A percentile compares a stretch with the other conserved stretches of the same genome.
Evolutionary conservation across 2,888 invertebrate genomes (phyloP).

Genomic region (Hypselothyrea guttata): DNA sequence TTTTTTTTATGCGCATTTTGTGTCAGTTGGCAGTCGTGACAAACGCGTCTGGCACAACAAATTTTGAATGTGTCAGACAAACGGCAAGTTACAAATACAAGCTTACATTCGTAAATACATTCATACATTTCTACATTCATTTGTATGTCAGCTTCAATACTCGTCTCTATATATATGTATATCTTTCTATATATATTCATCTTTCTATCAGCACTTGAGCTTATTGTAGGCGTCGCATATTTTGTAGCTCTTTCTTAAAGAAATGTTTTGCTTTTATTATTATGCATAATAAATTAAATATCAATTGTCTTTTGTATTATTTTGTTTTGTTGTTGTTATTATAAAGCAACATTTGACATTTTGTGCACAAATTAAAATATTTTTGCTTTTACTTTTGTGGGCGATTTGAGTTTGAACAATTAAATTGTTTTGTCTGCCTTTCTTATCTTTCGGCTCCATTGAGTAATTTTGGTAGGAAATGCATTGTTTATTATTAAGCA

Average conservation of each 20-base stretch:
- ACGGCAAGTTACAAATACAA: slow-evolving; percentile 8
- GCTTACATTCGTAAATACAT: slow-evolving; percentile 7
- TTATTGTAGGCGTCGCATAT: slow-evolving; percentile 32
- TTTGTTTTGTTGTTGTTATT: too few species aligned
- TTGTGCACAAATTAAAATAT: slow-evolving; percentile 22
- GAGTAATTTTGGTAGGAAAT: too few species aligned
- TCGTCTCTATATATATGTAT: slow-evolving; percentile 24
- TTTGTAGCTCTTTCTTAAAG: slow-evolving; percentile 23
- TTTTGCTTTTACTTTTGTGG: slow-evolving; percentile 9
- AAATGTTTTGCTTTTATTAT: slow-evolving; percentile 35
- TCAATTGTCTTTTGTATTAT: slow-evolving; percentile 47
- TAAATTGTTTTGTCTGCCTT: too few species aligned
- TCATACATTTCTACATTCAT: too few species aligned
- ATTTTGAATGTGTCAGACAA: slow-evolving; percentile 33
- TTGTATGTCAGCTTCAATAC: slow-evolving; percentile 11
- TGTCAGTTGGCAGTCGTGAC: slow-evolving; percentile 56
- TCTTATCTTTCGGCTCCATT: too few species aligned
- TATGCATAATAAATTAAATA: slow-evolving; percentile 39
- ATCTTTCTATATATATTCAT: slow-evolving; percentile 11
- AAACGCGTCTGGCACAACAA: slow-evolving; percentile 60
- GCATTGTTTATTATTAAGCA: background rate
- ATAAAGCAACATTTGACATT: slow-evolving; percentile 67
- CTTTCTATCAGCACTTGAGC: slow-evolving; percentile 10
- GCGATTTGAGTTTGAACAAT: slow-evolving; percentile 7
- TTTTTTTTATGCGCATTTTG: slow-evolving; percentile 47